Percentiles rank a stretch among this genome's conserved stretches.
Conservation (phyloP, 2,888 invertebrate species). For the Sericinus montela region DNA sequence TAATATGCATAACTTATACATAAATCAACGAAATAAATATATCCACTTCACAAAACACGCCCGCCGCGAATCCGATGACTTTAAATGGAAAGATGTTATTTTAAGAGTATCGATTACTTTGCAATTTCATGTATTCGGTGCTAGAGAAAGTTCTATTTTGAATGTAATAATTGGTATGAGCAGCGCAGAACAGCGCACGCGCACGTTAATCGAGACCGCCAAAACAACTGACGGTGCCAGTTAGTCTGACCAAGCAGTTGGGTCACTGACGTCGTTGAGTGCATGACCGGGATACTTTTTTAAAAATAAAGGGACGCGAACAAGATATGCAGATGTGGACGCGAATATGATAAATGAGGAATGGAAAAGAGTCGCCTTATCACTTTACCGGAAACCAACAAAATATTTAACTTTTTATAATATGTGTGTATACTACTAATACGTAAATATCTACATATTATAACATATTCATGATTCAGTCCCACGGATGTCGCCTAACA, state of each 20-base stretch:
- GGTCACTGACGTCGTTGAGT: slow-evolving; percentile 45
- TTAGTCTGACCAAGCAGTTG: slow-evolving; percentile 54
- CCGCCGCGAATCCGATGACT: not conserved
- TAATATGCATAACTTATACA: slow-evolving; percentile 30
- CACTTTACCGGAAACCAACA: too few relatives aligned
- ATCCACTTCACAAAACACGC: not conserved
- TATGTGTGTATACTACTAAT: too few relatives aligned
- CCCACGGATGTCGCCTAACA: too few relatives aligned
- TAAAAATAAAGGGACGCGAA: slow-evolving; percentile 20
- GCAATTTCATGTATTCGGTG: slow-evolving; percentile 29
- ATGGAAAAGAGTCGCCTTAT: too few relatives aligned
- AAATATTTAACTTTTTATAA: too few relatives aligned
- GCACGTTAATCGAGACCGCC: slow-evolving; percentile 53
- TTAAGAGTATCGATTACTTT: slow-evolving; percentile 20
- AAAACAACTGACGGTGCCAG: slow-evolving; percentile 69
- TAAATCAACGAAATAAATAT: slow-evolving; percentile 23
- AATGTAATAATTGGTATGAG: slow-evolving; percentile 24
- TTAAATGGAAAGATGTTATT: not conserved
- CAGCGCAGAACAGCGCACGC: slow-evolving; percentile 43
- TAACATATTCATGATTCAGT: too few relatives aligned
- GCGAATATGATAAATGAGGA: too few relatives aligned
- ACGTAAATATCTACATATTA: too few relatives aligned
- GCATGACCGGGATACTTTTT: slow-evolving; percentile 18
- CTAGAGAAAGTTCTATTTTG: slow-evolving; percentile 24
- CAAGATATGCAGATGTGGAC: too few relatives aligned